These are phyloP conservation scores for Sula dactylatra DNA, from an alignment of 2,113 vertebrate species.

Conservation along the genomic window DNA sequence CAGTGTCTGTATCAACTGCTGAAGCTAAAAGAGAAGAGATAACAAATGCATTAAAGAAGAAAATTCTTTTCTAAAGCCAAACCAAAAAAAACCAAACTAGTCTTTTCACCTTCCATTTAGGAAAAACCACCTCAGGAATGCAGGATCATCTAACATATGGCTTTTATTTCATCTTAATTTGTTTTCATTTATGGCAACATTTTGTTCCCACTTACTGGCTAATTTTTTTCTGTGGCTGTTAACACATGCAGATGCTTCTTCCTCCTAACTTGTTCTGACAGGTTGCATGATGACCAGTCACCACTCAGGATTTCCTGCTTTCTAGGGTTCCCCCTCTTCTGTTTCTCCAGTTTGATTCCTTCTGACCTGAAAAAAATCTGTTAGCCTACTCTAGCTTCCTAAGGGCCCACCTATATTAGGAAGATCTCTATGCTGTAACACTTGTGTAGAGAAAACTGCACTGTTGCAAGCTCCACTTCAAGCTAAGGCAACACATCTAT, in stretches of 20 bases:
- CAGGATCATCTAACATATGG: background rate
- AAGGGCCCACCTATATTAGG: background rate
- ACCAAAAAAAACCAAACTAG: background rate
- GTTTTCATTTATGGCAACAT: slow-evolving; percentile 23
- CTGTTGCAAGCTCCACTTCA: background rate
- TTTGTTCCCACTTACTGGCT: slow-evolving; percentile 64
- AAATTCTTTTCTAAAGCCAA: background rate
- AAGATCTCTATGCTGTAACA: background rate
- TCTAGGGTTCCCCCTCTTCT: slow-evolving; percentile 56
- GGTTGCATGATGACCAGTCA: slow-evolving; percentile 55
- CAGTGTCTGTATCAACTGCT: slow-evolving; percentile 95
- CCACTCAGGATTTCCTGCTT: slow-evolving; percentile 55
- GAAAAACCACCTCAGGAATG: background rate
- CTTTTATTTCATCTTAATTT: slow-evolving; percentile 1
- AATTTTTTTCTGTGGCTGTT: slow-evolving; percentile 56
- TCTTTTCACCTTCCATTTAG: background rate
- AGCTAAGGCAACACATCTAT: background rate
- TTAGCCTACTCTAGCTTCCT: slow-evolving; percentile 54
- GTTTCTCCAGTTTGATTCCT: slow-evolving; percentile 62
- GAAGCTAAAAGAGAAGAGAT: slow-evolving; percentile 77
- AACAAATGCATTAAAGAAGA: background rate
- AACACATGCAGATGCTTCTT: slow-evolving; percentile 54
- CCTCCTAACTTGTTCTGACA: slow-evolving; percentile 63
- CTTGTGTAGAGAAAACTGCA: background rate
- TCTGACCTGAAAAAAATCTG: slow-evolving; percentile 63